These are phyloP conservation scores for Drosophila neonasuta DNA, from an alignment of 2,888 invertebrate species.

Conservation along the genomic window DNA sequence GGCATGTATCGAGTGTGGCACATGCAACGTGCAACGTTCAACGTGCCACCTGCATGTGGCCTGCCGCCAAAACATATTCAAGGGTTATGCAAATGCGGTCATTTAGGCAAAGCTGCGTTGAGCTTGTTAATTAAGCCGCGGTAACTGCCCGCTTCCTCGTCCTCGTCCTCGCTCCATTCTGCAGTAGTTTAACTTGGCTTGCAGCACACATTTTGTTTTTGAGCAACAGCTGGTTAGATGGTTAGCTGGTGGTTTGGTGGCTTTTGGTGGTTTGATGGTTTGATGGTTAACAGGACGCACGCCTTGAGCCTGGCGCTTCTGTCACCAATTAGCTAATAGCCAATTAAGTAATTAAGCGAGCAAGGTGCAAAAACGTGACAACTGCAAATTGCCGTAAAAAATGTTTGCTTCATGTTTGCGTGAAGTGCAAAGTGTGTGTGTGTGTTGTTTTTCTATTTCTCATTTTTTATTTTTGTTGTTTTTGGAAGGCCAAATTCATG, in stretches of 20 bases:
- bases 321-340: constrained; percentile 65
- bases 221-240: constrained; percentile 29
- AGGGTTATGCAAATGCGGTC: constrained; percentile 28
- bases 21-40: background rate
- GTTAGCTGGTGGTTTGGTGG: background rate
- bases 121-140: constrained; percentile 23
- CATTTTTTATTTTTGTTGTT: constrained; percentile 17
- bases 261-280: background rate
- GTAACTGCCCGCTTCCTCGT: background rate
- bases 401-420: constrained; percentile 27
- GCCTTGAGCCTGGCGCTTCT: constrained; percentile 6
- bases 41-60: constrained; percentile 23
- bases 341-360: constrained; percentile 70
- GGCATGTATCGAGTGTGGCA: background rate
- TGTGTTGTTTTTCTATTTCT: constrained; percentile 16
- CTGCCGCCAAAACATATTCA: constrained; percentile 9
- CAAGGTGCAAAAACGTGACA: constrained; percentile 54
- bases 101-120: constrained; percentile 18
- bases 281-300: background rate
- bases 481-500: constrained; percentile 12
- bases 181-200: background rate
- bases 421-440: constrained; percentile 36
- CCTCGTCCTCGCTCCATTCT: background rate
- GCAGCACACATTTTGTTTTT: constrained; percentile 5
- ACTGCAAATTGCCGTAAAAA: constrained; percentile 53